Evolutionary conservation across 1,140 invertebrate genomes (phyloP), one percentile per base, ranked within the genome.

Genomic region (Daktulosphaira vitifoliae): DNA sequence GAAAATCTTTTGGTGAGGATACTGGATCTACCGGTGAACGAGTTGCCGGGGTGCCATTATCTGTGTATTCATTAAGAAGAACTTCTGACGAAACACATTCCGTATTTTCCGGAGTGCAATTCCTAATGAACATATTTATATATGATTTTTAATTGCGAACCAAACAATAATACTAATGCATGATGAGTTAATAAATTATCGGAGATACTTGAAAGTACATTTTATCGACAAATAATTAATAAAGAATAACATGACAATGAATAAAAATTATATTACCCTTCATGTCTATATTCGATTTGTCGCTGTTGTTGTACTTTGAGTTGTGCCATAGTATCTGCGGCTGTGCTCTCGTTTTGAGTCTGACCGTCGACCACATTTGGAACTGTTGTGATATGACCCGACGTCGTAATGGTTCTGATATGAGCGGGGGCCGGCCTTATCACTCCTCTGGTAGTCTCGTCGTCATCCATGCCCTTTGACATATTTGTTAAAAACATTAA

Each of bases 381-480:
- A 13, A 53, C 64, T 1, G 68, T 71, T 37, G 69, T 70, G 42
- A 71, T 70, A 11, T 67, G 69, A 1, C 69, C 68, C 22, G 69
- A 67, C 13, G 69, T 69, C n/a, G 69, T 69, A 46, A 70, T 70
- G 8, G 68, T 70, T 15, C 69, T 65, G 20, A 69, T 65, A 20
- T 68, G 67, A 7, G 39, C 64, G 15, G 66, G 67, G 33, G 68
- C 66, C 23, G 66, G 66, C 39, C 68, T 65, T 42, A 70, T 71
- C 20, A 70, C 69, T 42, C 67, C 68, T 16, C 37, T 62, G 33
- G 48, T n/a, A 51, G 49, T 39, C 33, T 48, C 59, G 66, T 42
- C 39, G 33, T 22, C 46, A 23, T 65, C 59, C 59, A 52, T 52
- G n/a, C 46, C 66, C 39, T 62, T 38, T 33, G 29, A 11, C 11